Conservation (phyloP, 1,140 invertebrate species). For the Laodelphax striatellus region DNA sequence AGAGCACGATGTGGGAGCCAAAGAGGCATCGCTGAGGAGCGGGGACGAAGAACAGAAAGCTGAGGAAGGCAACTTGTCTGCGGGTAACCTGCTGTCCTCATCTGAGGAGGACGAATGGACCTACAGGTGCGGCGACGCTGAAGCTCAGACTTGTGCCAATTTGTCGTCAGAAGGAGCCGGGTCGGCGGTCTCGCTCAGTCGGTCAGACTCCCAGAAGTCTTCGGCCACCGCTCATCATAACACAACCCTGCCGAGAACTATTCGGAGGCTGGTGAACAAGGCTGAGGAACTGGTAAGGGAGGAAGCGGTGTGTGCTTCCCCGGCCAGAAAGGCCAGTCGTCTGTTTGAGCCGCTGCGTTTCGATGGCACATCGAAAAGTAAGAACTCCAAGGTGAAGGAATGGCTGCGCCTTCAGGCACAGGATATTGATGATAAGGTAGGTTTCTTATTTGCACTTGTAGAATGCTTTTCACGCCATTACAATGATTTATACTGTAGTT, state of each 20-base stretch:
- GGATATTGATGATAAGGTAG: conserved; percentile 32
- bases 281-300: conserved; percentile 52
- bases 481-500: too few species aligned
- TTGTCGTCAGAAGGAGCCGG: background rate
- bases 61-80: too few species aligned
- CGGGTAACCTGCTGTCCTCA: conserved; percentile 28
- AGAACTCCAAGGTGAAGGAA: conserved; percentile 43
- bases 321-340: conserved; percentile 21
- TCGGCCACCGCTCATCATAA: conserved; percentile 8
- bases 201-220: background rate
- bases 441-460: background rate
- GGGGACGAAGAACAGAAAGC: too few species aligned
- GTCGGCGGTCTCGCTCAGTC: background rate
- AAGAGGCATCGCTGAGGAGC: conserved; percentile 3
- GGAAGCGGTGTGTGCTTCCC: background rate
- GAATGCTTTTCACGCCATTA: too few species aligned
- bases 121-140: conserved; percentile 35
- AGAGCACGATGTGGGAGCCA: conserved; percentile 36
- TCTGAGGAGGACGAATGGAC: conserved; percentile 57
- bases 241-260: conserved; percentile 36
- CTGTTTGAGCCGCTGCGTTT: conserved; percentile 40
- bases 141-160: conserved; percentile 5
- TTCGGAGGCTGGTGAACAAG: conserved; percentile 51
- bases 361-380: conserved; percentile 21
- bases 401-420: conserved; percentile 42